phyloP scores from a whole-genome alignment of 2,888 invertebrate species.

The Caenorhabditis virilis region DNA sequence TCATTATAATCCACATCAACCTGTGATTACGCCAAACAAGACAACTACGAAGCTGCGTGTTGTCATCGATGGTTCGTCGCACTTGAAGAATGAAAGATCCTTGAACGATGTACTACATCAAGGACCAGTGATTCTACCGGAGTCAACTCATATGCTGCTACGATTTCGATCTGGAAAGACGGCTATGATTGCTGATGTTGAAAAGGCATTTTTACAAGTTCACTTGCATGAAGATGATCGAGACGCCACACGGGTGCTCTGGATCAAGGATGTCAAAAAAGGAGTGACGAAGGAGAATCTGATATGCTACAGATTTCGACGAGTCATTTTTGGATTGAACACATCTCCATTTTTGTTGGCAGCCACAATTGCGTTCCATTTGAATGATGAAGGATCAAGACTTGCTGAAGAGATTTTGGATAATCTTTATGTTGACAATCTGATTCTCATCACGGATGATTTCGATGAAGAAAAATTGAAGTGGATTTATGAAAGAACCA shows the following conservation, averaged over 20 bases:
- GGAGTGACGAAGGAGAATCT: slow-evolving; percentile 23
- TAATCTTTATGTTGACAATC: slow-evolving; percentile 16
- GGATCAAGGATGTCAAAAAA: slow-evolving; percentile 18
- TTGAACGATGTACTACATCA: slow-evolving; percentile 42
- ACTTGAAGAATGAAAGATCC: slow-evolving; percentile 7
- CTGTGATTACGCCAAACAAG: slow-evolving; percentile 30
- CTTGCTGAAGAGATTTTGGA: slow-evolving; percentile 2
- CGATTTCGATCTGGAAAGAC: slow-evolving; percentile 18
- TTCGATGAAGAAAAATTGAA: too few relatives aligned
- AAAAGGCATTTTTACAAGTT: slow-evolving; percentile 45
- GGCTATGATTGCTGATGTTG: slow-evolving; percentile 32
- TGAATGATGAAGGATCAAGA: background rate
- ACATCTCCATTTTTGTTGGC: slow-evolving; percentile 32
- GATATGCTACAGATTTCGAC: slow-evolving; percentile 22
- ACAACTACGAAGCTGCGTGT: slow-evolving; percentile 45
- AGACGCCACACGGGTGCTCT: slow-evolving; percentile 33
- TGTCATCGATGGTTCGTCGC: slow-evolving; percentile 38
- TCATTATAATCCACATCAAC: slow-evolving; percentile 41
- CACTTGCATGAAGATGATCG: slow-evolving; percentile 26
- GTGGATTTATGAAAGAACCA: background rate
- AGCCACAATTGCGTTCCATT: slow-evolving; percentile 3
- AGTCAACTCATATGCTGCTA: slow-evolving; percentile 21
- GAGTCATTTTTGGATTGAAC: slow-evolving; percentile 40
- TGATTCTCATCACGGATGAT: slow-evolving; percentile 4
- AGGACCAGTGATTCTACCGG: slow-evolving; percentile 34